phyloP scores from a whole-genome alignment of 1,140 invertebrate genomes.

The Helicoverpa zea region DNA sequence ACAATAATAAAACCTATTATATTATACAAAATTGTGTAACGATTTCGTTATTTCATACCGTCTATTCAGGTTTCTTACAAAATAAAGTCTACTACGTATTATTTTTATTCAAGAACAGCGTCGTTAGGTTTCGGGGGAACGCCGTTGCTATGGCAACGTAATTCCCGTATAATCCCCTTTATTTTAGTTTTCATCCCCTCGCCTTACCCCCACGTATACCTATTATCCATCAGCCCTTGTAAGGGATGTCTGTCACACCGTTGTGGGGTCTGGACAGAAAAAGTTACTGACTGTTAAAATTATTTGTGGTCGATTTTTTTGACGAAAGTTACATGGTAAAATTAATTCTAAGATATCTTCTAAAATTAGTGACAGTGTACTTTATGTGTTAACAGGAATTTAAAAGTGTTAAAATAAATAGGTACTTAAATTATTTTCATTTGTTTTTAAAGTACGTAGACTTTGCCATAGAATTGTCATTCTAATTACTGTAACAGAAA shows the following conservation, averaged over 20 bases:
- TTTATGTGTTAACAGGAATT: too few relatives aligned
- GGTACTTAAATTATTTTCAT: too few relatives aligned
- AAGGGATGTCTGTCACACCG: constrained; percentile 62
- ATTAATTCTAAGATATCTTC: too few relatives aligned
- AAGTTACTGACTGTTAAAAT: constrained; percentile 8
- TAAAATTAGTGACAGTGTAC: too few relatives aligned
- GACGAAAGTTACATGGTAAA: too few relatives aligned
- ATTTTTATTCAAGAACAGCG: constrained; percentile 61
- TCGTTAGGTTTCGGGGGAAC: constrained; percentile 53
- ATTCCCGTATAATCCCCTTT: constrained; percentile 76
- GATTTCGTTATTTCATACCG: too few relatives aligned
- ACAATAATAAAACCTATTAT: too few relatives aligned
- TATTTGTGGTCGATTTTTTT: not conserved
- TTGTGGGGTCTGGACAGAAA: constrained; percentile 30
- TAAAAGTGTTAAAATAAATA: too few relatives aligned
- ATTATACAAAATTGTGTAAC: too few relatives aligned
- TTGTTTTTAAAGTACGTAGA: too few relatives aligned
- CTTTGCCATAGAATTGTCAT: too few relatives aligned
- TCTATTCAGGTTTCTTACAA: not conserved
- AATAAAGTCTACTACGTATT: constrained; percentile 42
- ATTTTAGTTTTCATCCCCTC: constrained; percentile 67
- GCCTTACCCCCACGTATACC: constrained; percentile 52
- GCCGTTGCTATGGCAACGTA: constrained; percentile 71
- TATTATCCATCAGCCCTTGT: constrained; percentile 63
- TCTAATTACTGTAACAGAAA: too few relatives aligned